Evolutionary conservation across 2,888 invertebrate genomes (phyloP).

Genomic region (Heliconius erato): DNA sequence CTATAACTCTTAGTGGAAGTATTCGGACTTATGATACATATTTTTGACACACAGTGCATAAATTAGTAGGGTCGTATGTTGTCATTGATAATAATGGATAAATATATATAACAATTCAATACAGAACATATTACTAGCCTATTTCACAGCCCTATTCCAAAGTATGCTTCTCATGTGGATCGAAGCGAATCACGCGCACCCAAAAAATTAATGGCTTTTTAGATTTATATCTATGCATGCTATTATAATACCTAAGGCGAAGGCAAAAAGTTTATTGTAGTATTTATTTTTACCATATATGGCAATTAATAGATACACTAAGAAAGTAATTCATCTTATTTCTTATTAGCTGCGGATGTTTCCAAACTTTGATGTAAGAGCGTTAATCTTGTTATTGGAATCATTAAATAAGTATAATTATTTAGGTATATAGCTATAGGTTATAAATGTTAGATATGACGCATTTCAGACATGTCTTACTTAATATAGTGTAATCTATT

Average conservation of each 20-base stretch:
- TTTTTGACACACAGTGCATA: neutral
- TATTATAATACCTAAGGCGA: constrained; percentile 24
- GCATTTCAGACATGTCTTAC: no score
- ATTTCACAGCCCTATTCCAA: constrained; percentile 44
- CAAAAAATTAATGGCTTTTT: constrained; percentile 46
- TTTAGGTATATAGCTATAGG: no score
- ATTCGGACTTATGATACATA: neutral
- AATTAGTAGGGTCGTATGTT: neutral
- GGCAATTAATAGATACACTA: constrained; percentile 18
- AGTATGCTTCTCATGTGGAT: constrained; percentile 46
- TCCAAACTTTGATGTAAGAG: neutral
- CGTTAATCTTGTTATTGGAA: constrained; percentile 1
- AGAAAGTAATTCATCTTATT: constrained; percentile 27
- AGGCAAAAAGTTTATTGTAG: constrained; percentile 25
- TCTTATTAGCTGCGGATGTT: constrained; percentile 10
- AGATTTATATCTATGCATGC: constrained; percentile 23
- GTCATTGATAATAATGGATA: neutral
- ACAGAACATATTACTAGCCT: constrained; percentile 5
- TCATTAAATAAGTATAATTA: neutral
- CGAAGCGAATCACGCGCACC: constrained; percentile 51
- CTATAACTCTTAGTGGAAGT: neutral
- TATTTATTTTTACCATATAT: neutral
- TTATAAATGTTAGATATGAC: no score
- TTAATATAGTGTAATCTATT: no score
- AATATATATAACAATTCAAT: neutral